phyloP scores from a whole-genome alignment of 2,113 vertebrate genomes.

The Grammomys dolichurus region DNA sequence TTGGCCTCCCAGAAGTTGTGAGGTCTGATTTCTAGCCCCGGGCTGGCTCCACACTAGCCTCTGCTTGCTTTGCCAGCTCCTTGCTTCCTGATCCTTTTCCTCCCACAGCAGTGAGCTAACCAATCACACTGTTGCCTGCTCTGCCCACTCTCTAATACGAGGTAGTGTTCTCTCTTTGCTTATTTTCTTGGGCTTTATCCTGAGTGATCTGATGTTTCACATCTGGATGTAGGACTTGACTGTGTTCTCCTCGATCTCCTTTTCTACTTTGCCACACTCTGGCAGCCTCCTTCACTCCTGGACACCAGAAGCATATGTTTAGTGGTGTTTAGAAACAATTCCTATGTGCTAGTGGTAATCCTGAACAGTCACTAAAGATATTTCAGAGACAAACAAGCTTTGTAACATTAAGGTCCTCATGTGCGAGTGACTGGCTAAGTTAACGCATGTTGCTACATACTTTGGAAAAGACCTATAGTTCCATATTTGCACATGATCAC shows the following conservation, averaged over 20 bases:
- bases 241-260: background rate
- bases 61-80: background rate
- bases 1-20: background rate
- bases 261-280: background rate
- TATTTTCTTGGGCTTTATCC: background rate
- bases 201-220: background rate
- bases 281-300: background rate
- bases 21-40: background rate
- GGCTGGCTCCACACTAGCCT: background rate
- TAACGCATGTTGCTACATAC: slow-evolving; percentile 3
- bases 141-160: background rate
- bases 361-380: background rate
- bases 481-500: slow-evolving; percentile 20
- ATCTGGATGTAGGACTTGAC: background rate
- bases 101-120: background rate
- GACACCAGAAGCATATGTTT: background rate
- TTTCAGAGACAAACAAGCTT: slow-evolving; percentile 14
- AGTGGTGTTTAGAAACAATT: background rate
- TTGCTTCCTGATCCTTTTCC: background rate
- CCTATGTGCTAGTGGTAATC: background rate
- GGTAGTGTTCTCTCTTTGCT: background rate
- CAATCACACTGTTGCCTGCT: background rate
- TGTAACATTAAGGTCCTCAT: background rate
- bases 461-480: background rate
- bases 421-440: background rate